Evolutionary conservation across 2,888 invertebrate genomes (phyloP).

Genomic region (Cyclophora albipunctata): DNA sequence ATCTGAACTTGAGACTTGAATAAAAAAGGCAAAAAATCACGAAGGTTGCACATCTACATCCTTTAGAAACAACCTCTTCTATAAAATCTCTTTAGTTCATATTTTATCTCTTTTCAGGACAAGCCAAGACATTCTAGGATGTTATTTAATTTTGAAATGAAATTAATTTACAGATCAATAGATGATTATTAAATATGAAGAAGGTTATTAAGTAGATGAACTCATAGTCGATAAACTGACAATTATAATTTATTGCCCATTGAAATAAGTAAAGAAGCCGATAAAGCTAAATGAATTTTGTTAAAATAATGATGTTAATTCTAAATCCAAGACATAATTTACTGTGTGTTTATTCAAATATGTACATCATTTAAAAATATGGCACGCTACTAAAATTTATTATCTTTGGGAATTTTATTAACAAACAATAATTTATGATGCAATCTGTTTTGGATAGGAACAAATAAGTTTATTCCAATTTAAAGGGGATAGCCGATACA

Average conservation of each 20-base stretch:
- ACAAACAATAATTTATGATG: constrained; percentile 42
- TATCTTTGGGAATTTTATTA: constrained; percentile 35
- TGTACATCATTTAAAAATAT: constrained; percentile 11
- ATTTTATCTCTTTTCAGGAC: too few species aligned
- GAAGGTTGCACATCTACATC: too few species aligned
- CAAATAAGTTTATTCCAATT: constrained; percentile 63
- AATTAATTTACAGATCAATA: constrained; percentile 13
- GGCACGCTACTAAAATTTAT: constrained; percentile 32
- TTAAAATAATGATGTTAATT: constrained; percentile 10
- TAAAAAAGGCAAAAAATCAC: too few species aligned
- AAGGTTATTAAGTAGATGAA: too few species aligned
- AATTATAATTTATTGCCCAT: constrained; percentile 40
- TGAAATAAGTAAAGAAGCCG: constrained; percentile 37
- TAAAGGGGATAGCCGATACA: constrained; percentile 55
- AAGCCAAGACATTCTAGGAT: constrained; percentile 24
- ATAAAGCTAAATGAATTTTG: constrained; percentile 9
- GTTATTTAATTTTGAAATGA: constrained; percentile 29
- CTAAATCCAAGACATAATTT: constrained; percentile 6
- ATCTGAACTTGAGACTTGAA: constrained; percentile 7
- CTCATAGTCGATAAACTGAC: constrained; percentile 16
- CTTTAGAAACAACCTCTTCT: too few species aligned
- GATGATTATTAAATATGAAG: too few species aligned
- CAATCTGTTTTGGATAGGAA: constrained; percentile 43
- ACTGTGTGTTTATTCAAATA: constrained; percentile 12
- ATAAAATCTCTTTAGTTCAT: too few species aligned